phyloP scores from a whole-genome alignment of 2,113 vertebrate species.

The Amazona guildingii region DNA sequence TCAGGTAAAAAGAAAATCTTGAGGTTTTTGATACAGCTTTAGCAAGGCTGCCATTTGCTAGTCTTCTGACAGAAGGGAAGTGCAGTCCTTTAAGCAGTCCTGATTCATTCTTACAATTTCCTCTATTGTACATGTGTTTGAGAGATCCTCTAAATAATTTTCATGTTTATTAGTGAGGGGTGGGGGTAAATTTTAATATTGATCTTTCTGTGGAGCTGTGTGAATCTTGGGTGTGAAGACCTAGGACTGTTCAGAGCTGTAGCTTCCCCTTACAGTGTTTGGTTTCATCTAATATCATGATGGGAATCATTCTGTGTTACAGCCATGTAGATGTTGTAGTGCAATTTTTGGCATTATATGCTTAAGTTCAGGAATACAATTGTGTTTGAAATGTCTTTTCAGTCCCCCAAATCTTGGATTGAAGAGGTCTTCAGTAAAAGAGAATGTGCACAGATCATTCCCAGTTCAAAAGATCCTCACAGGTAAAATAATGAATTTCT shows the following conservation, averaged over 20 bases:
- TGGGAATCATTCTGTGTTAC: not conserved
- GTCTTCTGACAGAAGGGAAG: not conserved
- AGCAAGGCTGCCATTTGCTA: not conserved
- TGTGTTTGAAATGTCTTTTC: slow-evolving; percentile 58
- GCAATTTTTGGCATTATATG: not conserved
- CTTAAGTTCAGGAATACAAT: not conserved
- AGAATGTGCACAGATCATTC: slow-evolving; percentile 89
- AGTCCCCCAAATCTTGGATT: slow-evolving; percentile 89
- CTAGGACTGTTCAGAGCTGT: not conserved
- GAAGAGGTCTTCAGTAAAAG: slow-evolving; percentile 89
- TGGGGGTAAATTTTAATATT: not conserved
- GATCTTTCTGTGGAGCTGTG: not conserved
- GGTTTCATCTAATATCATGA: not conserved
- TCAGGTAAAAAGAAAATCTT: not conserved
- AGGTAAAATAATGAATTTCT: slow-evolving; percentile 69
- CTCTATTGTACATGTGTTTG: not conserved
- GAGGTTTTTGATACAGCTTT: not conserved
- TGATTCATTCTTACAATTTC: not conserved
- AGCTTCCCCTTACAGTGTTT: not conserved
- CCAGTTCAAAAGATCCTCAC: slow-evolving; percentile 84
- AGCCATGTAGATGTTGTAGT: not conserved
- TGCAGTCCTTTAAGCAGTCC: not conserved
- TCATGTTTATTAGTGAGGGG: not conserved
- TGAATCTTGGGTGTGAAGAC: not conserved
- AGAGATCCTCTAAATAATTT: not conserved